These are phyloP conservation scores for Zoanthus sociatus DNA, from an alignment of 92 coral and sea anemone genomes.

Conservation along the genomic window DNA sequence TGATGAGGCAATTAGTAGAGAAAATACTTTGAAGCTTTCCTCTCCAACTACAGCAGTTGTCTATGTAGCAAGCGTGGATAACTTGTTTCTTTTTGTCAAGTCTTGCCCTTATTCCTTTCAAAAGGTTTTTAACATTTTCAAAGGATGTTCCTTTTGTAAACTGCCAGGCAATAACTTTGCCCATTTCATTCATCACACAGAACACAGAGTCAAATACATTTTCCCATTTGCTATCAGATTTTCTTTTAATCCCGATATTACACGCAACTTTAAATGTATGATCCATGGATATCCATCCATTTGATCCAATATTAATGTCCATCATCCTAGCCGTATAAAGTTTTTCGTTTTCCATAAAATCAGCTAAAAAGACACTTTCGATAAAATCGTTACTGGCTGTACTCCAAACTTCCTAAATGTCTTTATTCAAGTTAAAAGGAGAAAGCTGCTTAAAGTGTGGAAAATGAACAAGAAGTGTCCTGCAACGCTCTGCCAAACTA, in stretches of 20 bases:
- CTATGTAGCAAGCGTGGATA: slow-evolving; percentile 50
- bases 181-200: slow-evolving; percentile 62
- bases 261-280: slow-evolving; percentile 58
- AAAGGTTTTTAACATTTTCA: slow-evolving; percentile 19
- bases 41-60: slow-evolving; percentile 64
- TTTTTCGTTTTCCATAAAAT: slow-evolving; percentile 59
- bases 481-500: slow-evolving; percentile 42
- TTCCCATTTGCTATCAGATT: slow-evolving; percentile 50
- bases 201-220: slow-evolving; percentile 51
- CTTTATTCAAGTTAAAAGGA: slow-evolving; percentile 36
- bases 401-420: slow-evolving; percentile 27
- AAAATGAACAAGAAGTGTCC: slow-evolving; percentile 22
- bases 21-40: slow-evolving; percentile 40
- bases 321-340: slow-evolving; percentile 51
- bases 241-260: slow-evolving; percentile 49
- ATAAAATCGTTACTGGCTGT: slow-evolving; percentile 52
- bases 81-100: slow-evolving; percentile 22
- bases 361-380: slow-evolving; percentile 19
- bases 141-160: slow-evolving; percentile 37
- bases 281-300: slow-evolving; percentile 57
- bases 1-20: slow-evolving; percentile 44
- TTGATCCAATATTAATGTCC: slow-evolving; percentile 23
- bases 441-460: slow-evolving; percentile 7
- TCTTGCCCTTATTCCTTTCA: slow-evolving; percentile 47
- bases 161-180: slow-evolving; percentile 59